Conservation (phyloP, 2,797 vertebrate species). For the Catamblyrhynchus diadema region DNA sequence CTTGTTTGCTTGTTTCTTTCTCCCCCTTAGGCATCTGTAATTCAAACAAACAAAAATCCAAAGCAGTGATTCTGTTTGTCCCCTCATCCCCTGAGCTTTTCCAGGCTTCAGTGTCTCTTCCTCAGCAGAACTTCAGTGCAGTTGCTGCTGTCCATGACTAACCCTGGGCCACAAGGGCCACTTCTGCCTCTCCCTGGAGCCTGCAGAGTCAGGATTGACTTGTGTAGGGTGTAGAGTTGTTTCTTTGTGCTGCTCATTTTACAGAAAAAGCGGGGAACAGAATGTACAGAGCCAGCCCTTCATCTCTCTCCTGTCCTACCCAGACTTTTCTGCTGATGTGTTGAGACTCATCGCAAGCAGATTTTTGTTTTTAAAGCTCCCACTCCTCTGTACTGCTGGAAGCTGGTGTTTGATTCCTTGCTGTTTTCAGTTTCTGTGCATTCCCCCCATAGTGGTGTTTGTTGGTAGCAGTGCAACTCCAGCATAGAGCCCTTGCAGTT, state of each 20-base stretch:
- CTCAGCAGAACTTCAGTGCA: background rate
- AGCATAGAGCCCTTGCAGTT: background rate
- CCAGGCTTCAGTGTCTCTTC: background rate
- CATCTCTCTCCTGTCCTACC: background rate
- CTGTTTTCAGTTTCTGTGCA: background rate
- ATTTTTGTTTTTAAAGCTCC: background rate
- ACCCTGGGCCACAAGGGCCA: fast-evolving
- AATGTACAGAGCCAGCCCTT: background rate
- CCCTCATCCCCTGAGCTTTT: background rate
- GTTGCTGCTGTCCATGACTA: background rate
- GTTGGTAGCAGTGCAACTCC: background rate
- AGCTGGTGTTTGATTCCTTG: background rate
- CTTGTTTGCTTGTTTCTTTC: background rate
- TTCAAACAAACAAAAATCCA: background rate
- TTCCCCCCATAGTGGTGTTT: background rate
- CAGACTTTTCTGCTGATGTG: background rate
- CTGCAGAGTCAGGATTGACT: background rate
- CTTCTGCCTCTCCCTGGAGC: fast-evolving
- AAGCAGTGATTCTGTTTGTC: background rate
- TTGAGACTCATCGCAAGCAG: background rate
- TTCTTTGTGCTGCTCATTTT: background rate
- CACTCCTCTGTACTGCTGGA: background rate
- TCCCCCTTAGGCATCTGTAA: background rate
- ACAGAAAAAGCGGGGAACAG: background rate
- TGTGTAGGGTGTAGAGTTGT: no score